Evolutionary conservation across 2,797 vertebrate species (phyloP).

Genomic region (Danio tinwini): DNA sequence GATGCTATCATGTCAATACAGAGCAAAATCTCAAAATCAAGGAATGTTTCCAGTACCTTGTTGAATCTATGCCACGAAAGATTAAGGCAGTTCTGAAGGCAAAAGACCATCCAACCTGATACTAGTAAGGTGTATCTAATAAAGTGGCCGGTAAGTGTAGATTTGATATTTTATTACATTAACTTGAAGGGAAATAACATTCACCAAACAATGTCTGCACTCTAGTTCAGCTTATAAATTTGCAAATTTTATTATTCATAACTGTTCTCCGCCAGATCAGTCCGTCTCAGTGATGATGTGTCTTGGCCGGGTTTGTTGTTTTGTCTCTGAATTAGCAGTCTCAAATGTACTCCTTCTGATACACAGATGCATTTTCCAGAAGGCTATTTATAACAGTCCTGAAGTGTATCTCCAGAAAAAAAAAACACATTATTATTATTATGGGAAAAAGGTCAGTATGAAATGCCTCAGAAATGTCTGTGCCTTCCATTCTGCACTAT

Average conservation of each 20-base stretch:
- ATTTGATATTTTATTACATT: too few species aligned
- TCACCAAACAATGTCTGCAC: background rate
- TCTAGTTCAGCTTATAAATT: conserved; percentile 22
- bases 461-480: conserved; percentile 52
- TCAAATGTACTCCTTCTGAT: conserved; percentile 43
- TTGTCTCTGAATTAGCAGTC: conserved; percentile 58
- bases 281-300: conserved; percentile 39
- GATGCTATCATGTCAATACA: too few species aligned
- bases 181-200: background rate
- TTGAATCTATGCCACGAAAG: too few species aligned
- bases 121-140: too few species aligned
- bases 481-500: conserved; percentile 42
- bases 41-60: too few species aligned
- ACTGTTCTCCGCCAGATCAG: conserved; percentile 14
- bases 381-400: conserved; percentile 52
- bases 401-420: conserved; percentile 57
- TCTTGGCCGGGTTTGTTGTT: conserved; percentile 49
- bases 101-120: too few species aligned
- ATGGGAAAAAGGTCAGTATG: conserved; percentile 53
- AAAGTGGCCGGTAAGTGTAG: too few species aligned
- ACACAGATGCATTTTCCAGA: conserved; percentile 54
- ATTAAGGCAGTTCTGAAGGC: too few species aligned
- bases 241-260: conserved; percentile 23
- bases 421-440: conserved; percentile 35
- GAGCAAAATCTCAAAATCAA: too few species aligned